Percentiles rank a stretch among this genome's conserved stretches.
These are phyloP conservation scores for Nannoperca obscura DNA, from an alignment of 2,797 vertebrate genomes.

Conservation along the genomic window DNA sequence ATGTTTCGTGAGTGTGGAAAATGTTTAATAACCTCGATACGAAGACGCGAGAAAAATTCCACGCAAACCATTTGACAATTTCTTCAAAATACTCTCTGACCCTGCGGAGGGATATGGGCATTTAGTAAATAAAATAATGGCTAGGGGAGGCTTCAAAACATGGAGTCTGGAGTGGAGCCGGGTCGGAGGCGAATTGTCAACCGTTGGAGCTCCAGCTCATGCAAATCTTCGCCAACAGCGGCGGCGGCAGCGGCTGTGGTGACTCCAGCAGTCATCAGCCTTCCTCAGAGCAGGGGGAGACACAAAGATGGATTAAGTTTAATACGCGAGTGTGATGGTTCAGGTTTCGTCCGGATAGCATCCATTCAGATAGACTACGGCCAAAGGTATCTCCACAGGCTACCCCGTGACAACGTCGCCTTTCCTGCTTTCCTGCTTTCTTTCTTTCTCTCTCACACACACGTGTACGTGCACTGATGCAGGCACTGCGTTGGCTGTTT, in stretches of 20 bases:
- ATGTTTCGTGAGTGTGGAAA: neutral
- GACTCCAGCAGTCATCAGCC: conserved; percentile 29
- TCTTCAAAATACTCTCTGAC: conserved; percentile 87
- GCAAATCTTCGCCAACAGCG: conserved; percentile 56
- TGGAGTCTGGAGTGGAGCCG: conserved; percentile 56
- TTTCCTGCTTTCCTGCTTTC: neutral
- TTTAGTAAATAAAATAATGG: conserved; percentile 90
- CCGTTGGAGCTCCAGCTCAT: conserved; percentile 35
- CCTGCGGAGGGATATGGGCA: conserved; percentile 87
- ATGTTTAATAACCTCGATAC: neutral
- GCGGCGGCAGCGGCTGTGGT: conserved; percentile 26
- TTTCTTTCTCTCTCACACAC: neutral
- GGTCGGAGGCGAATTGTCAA: conserved; percentile 51
- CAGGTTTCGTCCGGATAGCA: neutral
- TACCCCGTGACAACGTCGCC: neutral
- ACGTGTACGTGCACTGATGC: neutral
- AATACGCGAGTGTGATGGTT: conserved; percentile 2
- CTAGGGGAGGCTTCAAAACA: conserved; percentile 64
- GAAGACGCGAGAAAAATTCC: conserved; percentile 15
- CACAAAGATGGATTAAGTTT: conserved; percentile 34
- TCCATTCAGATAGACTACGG: neutral
- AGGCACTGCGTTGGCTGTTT: conserved; percentile 29
- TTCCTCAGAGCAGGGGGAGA: conserved; percentile 4
- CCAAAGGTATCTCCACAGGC: neutral
- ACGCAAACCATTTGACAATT: conserved; percentile 66